A percentile compares a stretch with the other conserved stretches of the same genome.
Conservation (phyloP, 2,113 vertebrate species). For the Vulpes lagopus region DNA sequence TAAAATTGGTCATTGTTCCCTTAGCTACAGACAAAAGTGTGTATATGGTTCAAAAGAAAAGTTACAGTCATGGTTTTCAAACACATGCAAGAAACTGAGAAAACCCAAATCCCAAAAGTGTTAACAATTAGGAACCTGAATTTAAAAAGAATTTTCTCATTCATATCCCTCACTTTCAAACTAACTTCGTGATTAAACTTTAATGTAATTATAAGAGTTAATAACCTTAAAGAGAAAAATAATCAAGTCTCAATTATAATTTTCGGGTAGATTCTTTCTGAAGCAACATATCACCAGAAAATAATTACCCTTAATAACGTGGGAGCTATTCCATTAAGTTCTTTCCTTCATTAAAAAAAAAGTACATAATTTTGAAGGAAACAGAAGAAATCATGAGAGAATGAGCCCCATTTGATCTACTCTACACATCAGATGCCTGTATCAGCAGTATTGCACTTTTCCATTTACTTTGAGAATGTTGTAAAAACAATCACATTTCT, state of each 20-base stretch:
- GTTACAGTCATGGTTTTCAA: slow-evolving; percentile 42
- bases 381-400: slow-evolving; percentile 52
- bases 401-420: neutral
- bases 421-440: neutral
- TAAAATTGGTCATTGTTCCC: neutral
- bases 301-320: slow-evolving; percentile 68
- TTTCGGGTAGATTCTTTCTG: slow-evolving; percentile 71
- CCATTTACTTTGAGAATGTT: neutral
- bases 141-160: slow-evolving; percentile 67
- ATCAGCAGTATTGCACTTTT: neutral
- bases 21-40: neutral
- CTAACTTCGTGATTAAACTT: slow-evolving; percentile 78
- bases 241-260: slow-evolving; percentile 71
- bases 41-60: slow-evolving; percentile 49
- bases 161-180: slow-evolving; percentile 69
- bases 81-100: slow-evolving; percentile 36
- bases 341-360: slow-evolving; percentile 31
- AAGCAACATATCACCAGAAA: slow-evolving; percentile 69
- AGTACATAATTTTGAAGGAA: slow-evolving; percentile 40
- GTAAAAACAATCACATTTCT: neutral
- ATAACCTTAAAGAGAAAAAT: slow-evolving; percentile 81
- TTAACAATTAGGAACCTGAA: slow-evolving; percentile 50
- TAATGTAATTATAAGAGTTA: slow-evolving; percentile 83
- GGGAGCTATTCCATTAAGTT: slow-evolving; percentile 59
- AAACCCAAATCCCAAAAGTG: neutral